Evolutionary conservation across 2,797 vertebrate genomes (phyloP), one percentile per base, ranked within the genome.

Genomic region (Microcaecilia unicolor): DNA sequence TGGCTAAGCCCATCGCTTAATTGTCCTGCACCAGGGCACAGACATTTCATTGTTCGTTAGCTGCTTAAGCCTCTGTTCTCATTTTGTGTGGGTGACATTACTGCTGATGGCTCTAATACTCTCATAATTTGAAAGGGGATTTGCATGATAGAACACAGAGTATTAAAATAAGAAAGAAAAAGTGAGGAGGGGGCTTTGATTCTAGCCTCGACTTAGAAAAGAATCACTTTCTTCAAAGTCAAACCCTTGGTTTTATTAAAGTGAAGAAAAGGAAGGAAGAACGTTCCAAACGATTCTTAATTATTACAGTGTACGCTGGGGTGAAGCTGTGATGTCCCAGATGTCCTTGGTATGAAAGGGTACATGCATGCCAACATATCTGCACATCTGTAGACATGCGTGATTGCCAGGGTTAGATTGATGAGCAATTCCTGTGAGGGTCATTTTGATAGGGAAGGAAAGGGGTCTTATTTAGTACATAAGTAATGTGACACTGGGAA

Each of bases 171-270:
- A n/a, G n/a, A n/a, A n/a, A 80, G 81, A 81, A 78, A 70, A 53
- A 35, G 61, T 46, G 51, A 21, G 59, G 55, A 58, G 58, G 59
- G 47, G 51, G 82, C 82, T 70, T n/a, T 41, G 77, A 81, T 90
- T 87, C 68, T 58, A 28, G 73, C 84, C 92, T 91, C 87, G 88
- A 90, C 88, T 93, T 96, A 78, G n/a, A 89, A 92, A 94, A 97
- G 98, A 98, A 92, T 97, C 93, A 97, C 92, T 97, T 96, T 96
- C 90, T 93, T 95, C 93, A 98, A 98, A 98, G 93, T 97, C 93
- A 98, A 95, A 95, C 92, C 85, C 89, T 80, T 83, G 80, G 81
- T 84, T 84, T 81, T 71, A 80, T 79, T 80, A 76, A 78, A 84
- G 67, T 70, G n/a, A n/a, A n/a, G n/a, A n/a, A n/a, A n/a, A 41